Evolutionary conservation across 1,140 invertebrate genomes (phyloP).

Genomic region (Neuroterus valhalla): DNA sequence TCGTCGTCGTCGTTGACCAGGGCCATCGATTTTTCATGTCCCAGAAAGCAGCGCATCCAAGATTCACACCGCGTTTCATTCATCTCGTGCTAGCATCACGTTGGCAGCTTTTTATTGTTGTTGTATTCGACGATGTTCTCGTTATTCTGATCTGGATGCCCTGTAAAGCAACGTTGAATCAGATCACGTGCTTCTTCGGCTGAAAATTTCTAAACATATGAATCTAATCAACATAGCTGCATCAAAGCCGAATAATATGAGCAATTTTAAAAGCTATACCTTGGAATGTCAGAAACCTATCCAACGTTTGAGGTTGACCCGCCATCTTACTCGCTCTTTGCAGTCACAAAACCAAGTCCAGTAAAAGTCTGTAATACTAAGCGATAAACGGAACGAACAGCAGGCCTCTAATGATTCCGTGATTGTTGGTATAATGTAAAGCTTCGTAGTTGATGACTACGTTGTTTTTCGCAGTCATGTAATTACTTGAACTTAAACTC

Average conservation of each 20-base stretch:
- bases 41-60: slow-evolving; percentile 99
- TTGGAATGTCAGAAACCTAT: slow-evolving; percentile 96
- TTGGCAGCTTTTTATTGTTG: slow-evolving; percentile 99
- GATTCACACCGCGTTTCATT: slow-evolving; percentile 99
- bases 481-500: slow-evolving; percentile 98
- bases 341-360: slow-evolving; percentile 96
- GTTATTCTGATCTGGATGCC: slow-evolving; percentile 99
- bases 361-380: slow-evolving; percentile 97
- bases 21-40: slow-evolving; percentile 99
- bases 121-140: slow-evolving; percentile 99
- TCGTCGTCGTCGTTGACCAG: slow-evolving; percentile 97
- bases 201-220: slow-evolving; percentile 97
- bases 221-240: slow-evolving; percentile 96
- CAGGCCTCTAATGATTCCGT: slow-evolving; percentile 97
- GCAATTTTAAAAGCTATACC: slow-evolving; percentile 92
- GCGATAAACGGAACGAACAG: slow-evolving; percentile 99
- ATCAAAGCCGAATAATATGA: slow-evolving; percentile 98
- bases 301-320: slow-evolving; percentile 98
- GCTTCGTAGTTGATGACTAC: slow-evolving; percentile 99
- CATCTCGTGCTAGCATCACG: slow-evolving; percentile 98
- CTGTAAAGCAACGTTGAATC: slow-evolving; percentile 98
- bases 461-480: slow-evolving; percentile 99
- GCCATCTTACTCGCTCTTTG: slow-evolving; percentile 99
- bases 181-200: slow-evolving; percentile 98
- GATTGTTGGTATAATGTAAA: slow-evolving; percentile 99